Evolutionary conservation across 1,140 invertebrate species (phyloP).

Genomic region (Lepidurus couesii): DNA sequence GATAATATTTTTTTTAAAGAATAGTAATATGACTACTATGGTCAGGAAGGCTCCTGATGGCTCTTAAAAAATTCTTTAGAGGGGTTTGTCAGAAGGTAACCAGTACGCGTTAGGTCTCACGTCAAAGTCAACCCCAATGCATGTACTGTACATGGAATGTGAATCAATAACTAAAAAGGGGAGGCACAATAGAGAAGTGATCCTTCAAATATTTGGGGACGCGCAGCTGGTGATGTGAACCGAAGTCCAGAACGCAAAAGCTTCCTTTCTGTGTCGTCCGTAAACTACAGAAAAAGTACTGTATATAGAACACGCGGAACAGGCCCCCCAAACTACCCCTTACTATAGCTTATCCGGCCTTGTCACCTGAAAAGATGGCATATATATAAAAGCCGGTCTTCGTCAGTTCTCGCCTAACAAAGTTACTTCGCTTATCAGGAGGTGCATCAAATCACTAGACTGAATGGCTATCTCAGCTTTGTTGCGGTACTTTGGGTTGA

Average conservation of each 20-base stretch:
- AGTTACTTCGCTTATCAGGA: background rate
- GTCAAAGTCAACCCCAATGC: no score
- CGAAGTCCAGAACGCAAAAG: background rate
- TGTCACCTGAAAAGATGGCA: no score
- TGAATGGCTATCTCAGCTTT: background rate
- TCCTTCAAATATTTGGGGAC: conserved; percentile 11
- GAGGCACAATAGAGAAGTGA: background rate
- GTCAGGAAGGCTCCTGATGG: no score
- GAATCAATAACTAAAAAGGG: background rate
- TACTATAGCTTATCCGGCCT: no score
- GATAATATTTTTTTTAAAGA: no score
- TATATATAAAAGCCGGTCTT: no score
- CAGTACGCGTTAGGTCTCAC: no score
- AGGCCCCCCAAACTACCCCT: no score
- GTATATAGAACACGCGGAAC: background rate
- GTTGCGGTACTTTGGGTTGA: background rate
- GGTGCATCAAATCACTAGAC: background rate
- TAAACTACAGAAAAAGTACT: background rate
- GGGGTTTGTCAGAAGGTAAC: no score
- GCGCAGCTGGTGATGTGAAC: background rate
- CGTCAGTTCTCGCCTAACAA: no score
- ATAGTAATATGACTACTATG: no score
- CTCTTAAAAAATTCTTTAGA: no score
- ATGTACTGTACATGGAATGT: background rate
- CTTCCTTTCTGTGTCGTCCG: background rate